Evolutionary conservation across 2,113 vertebrate species (phyloP).

Genomic region (Albula glossodonta): DNA sequence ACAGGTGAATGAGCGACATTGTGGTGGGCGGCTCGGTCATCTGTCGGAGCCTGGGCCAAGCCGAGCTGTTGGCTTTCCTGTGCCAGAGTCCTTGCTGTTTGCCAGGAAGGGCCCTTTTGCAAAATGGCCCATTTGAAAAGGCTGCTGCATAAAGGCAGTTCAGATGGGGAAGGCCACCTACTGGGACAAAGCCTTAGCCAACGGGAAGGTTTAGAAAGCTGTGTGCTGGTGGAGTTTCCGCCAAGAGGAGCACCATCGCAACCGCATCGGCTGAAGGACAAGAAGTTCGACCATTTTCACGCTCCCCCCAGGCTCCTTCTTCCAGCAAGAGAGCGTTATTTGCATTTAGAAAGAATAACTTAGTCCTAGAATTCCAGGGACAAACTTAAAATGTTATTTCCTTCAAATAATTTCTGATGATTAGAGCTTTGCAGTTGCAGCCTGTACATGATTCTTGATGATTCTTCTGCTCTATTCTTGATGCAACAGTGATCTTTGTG

Average conservation of each 20-base stretch:
- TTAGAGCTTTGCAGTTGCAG: no score
- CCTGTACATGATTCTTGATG: no score
- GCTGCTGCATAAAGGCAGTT: constrained; percentile 1
- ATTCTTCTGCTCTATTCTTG: no score
- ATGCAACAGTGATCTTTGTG: no score
- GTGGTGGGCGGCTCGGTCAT: neutral
- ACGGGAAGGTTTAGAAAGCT: constrained; percentile 1
- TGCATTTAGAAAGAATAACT: constrained; percentile 1
- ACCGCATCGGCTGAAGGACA: neutral
- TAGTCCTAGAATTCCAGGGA: neutral
- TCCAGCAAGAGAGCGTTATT: neutral
- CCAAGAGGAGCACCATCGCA: neutral
- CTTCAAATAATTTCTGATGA: no score
- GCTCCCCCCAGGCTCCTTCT: neutral
- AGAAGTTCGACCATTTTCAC: neutral
- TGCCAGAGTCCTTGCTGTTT: constrained; percentile 14
- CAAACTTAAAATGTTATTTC: no score
- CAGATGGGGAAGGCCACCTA: constrained; percentile 7
- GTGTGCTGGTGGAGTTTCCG: neutral
- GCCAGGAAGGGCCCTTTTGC: neutral
- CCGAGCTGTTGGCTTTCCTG: neutral
- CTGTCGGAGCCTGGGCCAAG: neutral
- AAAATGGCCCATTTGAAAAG: neutral
- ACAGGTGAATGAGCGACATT: neutral
- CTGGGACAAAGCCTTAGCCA: neutral